Conservation (phyloP, 2,888 invertebrate species). For the Rhimphoctona megacephalus region DNA sequence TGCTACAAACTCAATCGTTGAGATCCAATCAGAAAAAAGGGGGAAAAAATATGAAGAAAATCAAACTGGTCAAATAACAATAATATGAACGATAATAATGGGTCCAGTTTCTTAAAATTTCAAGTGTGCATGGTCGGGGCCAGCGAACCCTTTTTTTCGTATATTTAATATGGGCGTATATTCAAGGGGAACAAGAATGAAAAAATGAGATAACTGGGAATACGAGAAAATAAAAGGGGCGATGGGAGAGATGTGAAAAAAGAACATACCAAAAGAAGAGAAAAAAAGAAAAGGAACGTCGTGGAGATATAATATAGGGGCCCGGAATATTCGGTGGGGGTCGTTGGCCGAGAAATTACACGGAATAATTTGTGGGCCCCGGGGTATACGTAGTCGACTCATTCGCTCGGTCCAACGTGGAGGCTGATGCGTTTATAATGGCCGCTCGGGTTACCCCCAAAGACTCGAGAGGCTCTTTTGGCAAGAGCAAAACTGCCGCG, state of each 20-base stretch:
- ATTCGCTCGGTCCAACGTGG: slow-evolving; percentile 67
- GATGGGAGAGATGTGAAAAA: slow-evolving; percentile 52
- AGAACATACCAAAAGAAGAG: slow-evolving; percentile 34
- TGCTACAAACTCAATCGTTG: slow-evolving; percentile 12
- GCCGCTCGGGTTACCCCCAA: slow-evolving; percentile 81
- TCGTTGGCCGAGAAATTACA: slow-evolving; percentile 79
- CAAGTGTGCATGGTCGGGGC: slow-evolving; percentile 47
- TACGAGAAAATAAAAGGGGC: slow-evolving; percentile 51
- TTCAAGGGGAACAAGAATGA: slow-evolving; percentile 41
- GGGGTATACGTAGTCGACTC: slow-evolving; percentile 67
- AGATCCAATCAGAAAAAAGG: slow-evolving; percentile 7
- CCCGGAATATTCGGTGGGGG: slow-evolving; percentile 73
- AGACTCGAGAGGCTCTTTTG: slow-evolving; percentile 66
- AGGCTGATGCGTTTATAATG: slow-evolving; percentile 84
- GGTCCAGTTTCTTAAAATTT: slow-evolving; percentile 61
- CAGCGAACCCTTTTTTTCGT: slow-evolving; percentile 56
- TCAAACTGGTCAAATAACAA: slow-evolving; percentile 30
- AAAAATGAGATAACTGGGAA: slow-evolving; percentile 36
- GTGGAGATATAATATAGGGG: slow-evolving; percentile 66
- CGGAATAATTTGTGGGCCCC: slow-evolving; percentile 82
- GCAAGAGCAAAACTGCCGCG: slow-evolving; percentile 51
- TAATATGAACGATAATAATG: slow-evolving; percentile 53
- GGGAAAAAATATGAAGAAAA: background rate
- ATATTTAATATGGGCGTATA: slow-evolving; percentile 61
- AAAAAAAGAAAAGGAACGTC: slow-evolving; percentile 49